These are phyloP conservation scores for Suncus etruscus DNA, from an alignment of 2,113 vertebrate species.

Conservation along the genomic window DNA sequence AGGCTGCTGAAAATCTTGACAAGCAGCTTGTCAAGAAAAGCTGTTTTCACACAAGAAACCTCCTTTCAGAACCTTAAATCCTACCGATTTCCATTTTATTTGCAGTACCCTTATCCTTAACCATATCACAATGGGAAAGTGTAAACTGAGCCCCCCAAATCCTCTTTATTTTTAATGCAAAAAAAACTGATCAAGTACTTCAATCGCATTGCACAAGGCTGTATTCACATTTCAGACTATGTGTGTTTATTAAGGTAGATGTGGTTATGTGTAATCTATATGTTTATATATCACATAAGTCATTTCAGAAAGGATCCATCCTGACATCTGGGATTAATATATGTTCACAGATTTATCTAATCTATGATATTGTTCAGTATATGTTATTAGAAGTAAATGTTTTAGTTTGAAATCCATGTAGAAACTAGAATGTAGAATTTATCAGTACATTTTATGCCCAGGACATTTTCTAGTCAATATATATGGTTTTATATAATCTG, in stretches of 20 bases:
- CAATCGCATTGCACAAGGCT: conserved; percentile 82
- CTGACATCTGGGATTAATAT: conserved; percentile 59
- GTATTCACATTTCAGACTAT: conserved; percentile 75
- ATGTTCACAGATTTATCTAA: conserved; percentile 55
- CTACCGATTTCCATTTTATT: conserved; percentile 82
- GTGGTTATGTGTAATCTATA: neutral
- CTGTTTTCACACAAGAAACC: conserved; percentile 84
- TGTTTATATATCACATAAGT: neutral
- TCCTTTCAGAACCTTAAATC: conserved; percentile 82
- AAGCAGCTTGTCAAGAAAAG: conserved; percentile 86
- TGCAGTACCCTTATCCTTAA: conserved; percentile 81
- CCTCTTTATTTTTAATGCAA: conserved; percentile 85
- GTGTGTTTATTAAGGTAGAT: neutral
- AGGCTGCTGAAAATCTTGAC: conserved; percentile 85
- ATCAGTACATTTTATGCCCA: conserved; percentile 18
- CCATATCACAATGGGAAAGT: conserved; percentile 81
- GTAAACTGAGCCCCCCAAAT: conserved; percentile 74
- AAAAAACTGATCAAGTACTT: conserved; percentile 83
- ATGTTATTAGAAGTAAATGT: conserved; percentile 16
- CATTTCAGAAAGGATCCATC: conserved; percentile 54
- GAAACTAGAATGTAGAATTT: conserved; percentile 29
- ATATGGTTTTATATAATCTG: conserved; percentile 1
- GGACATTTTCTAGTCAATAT: neutral
- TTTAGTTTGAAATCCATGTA: conserved; percentile 36
- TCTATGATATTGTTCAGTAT: conserved; percentile 36